Evolutionary conservation across 1,140 invertebrate genomes (phyloP), one percentile per base, ranked within the genome.

Genomic region (Macrotrachela quadricornifera): DNA sequence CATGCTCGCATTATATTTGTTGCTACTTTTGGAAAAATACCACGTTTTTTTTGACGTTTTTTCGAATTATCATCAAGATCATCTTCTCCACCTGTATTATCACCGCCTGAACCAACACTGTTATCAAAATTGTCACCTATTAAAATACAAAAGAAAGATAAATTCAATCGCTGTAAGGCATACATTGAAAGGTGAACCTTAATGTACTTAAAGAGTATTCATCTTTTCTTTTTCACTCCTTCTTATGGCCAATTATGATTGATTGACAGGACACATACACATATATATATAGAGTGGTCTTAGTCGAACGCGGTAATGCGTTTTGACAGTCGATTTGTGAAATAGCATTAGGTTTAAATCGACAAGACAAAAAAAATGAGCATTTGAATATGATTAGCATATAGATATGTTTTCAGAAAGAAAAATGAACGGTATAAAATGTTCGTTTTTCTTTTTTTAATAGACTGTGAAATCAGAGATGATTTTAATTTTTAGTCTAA

Each of bases 1-100:
- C 92, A 99, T 74, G 91, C 90, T 77, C 92, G 80, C 71, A 99
- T 82, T 71, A 96, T 95, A 76, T 97, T 96, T 61, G 92, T 99
- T 63, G 92, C 92, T 59, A 94, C 87, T 77, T 99, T 99, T 57
- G 92, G 92, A 73, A 99, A 95, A 70, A 97, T 96, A 62, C 92
- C 92, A 64, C 92, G 75, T 74, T 97, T 95, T 79, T 95, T 95
- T 77, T 92, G 68, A 51, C 66, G 56, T 58, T 68, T 68, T 17
- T 55, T 50, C 16, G 59, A 56, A 42, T 61, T 41, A 59, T 63
- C 47, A 54, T 59, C 49, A 36, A 59, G 55, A 40, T 69, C 67
- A 54, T 70, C 68, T 51, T 68, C 67, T 30, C 21, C 21, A 8
- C 21, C 21, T 30, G 21, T 30, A 46, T 69, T 66, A n/a, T 66